These are phyloP conservation scores for Pluvianellus socialis DNA, from an alignment of 2,113 vertebrate species.

Conservation along the genomic window DNA sequence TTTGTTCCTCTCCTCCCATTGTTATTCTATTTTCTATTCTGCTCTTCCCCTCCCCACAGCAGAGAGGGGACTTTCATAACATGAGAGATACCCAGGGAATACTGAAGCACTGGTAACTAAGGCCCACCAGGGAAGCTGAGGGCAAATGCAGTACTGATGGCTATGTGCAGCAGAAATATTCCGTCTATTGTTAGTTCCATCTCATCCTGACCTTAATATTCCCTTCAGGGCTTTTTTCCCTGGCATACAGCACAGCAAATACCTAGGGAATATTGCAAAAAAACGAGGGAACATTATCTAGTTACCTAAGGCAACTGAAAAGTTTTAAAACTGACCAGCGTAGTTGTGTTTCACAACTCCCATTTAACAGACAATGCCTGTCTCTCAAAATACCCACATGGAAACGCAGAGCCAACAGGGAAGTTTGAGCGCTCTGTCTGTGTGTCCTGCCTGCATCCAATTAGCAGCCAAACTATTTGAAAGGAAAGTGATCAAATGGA, in stretches of 20 bases:
- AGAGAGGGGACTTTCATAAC: slow-evolving; percentile 9
- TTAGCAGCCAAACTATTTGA: slow-evolving; percentile 47
- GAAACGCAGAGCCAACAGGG: slow-evolving; percentile 17
- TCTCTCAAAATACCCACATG: slow-evolving; percentile 34
- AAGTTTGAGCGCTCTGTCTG: neutral
- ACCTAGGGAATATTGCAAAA: slow-evolving; percentile 7
- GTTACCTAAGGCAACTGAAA: slow-evolving; percentile 62
- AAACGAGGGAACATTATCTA: neutral
- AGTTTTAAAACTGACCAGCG: slow-evolving; percentile 33
- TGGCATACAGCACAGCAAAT: slow-evolving; percentile 18
- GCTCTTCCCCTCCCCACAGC: neutral
- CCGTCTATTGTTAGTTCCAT: slow-evolving; percentile 46
- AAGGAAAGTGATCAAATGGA: slow-evolving; percentile 59
- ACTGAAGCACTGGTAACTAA: slow-evolving; percentile 32
- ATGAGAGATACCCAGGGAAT: slow-evolving; percentile 35
- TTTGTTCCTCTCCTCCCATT: neutral
- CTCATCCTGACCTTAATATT: slow-evolving; percentile 26
- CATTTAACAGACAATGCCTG: slow-evolving; percentile 50
- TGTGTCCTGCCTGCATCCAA: slow-evolving; percentile 42
- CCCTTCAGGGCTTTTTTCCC: slow-evolving; percentile 55
- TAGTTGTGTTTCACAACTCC: slow-evolving; percentile 38
- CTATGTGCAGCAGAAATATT: slow-evolving; percentile 17
- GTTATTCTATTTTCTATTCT: slow-evolving; percentile 35
- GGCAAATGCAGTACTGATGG: neutral
- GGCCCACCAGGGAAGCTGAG: neutral